These are phyloP conservation scores for Apodemia duryi DNA, from an alignment of 2,888 invertebrate species.

Conservation along the genomic window DNA sequence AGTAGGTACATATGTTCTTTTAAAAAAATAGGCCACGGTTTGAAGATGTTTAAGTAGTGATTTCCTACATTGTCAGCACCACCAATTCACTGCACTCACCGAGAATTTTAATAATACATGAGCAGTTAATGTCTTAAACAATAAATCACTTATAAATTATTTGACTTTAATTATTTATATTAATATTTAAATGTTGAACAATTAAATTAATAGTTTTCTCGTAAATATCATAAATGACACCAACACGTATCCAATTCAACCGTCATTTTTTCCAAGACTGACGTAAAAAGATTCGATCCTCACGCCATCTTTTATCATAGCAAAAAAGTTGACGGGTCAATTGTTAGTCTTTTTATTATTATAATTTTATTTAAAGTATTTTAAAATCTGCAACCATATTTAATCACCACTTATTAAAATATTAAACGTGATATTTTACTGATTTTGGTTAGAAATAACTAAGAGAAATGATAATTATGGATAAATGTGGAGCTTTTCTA, in stretches of 20 bases:
- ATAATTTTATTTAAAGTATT: constrained; percentile 15
- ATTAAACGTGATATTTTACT: background rate
- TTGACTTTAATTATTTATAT: constrained; percentile 44
- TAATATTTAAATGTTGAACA: constrained; percentile 50
- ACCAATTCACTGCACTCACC: constrained; percentile 66
- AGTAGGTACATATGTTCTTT: constrained; percentile 15
- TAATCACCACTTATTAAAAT: background rate
- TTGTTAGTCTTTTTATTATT: constrained; percentile 35
- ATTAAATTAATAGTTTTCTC: constrained; percentile 68
- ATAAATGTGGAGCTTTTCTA: constrained; percentile 75
- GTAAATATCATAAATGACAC: constrained; percentile 78
- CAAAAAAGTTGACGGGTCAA: constrained; percentile 37
- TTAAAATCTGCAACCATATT: background rate
- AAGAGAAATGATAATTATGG: constrained; percentile 44
- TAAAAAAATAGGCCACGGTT: constrained; percentile 31
- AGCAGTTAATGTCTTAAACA: constrained; percentile 53
- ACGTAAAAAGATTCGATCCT: constrained; percentile 50
- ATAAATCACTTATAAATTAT: constrained; percentile 57
- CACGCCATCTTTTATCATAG: constrained; percentile 56
- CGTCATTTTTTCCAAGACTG: constrained; percentile 78
- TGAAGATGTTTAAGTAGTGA: constrained; percentile 42
- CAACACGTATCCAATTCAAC: constrained; percentile 77
- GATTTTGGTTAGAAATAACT: constrained; percentile 13
- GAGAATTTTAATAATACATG: constrained; percentile 64
- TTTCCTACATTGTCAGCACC: constrained; percentile 56